Percentiles rank a stretch among this genome's conserved stretches.
phyloP scores from a whole-genome alignment of 2,888 invertebrate species.

The Antheraea assamensis region DNA sequence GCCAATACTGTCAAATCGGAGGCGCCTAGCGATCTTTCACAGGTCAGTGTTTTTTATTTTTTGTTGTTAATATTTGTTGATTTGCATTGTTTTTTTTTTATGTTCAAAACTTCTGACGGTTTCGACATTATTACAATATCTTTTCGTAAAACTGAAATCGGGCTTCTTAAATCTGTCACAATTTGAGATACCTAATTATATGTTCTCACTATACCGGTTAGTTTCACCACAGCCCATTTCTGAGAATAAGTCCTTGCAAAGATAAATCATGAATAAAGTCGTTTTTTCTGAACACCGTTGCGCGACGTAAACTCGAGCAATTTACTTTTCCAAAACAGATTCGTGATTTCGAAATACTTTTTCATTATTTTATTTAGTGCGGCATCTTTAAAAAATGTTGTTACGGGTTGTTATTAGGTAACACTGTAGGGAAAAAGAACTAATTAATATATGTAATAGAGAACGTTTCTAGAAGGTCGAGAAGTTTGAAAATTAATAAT shows the following conservation, averaged over 20 bases:
- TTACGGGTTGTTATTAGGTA: neutral
- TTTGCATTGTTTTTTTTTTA: neutral
- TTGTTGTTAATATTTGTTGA: neutral
- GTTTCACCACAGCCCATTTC: constrained; percentile 17
- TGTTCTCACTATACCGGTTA: constrained; percentile 11
- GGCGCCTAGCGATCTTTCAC: constrained; percentile 83
- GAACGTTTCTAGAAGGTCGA: neutral
- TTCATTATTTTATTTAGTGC: neutral
- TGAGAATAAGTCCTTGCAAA: constrained; percentile 22
- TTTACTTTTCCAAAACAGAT: neutral
- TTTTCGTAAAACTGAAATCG: neutral
- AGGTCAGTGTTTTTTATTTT: constrained; percentile 82
- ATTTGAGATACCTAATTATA: constrained; percentile 3
- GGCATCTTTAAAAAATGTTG: neutral
- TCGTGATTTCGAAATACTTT: neutral
- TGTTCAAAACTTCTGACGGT: neutral
- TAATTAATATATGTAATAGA: neutral
- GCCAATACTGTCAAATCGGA: constrained; percentile 87
- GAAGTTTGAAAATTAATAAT: neutral
- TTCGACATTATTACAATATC: neutral
- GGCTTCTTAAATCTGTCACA: neutral
- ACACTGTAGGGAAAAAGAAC: neutral
- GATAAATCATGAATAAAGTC: constrained; percentile 17
- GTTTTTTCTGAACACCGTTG: constrained; percentile 18
- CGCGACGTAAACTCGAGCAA: constrained; percentile 14